phyloP scores from a whole-genome alignment of 2,113 vertebrate genomes.

The Pterocles burchelli region DNA sequence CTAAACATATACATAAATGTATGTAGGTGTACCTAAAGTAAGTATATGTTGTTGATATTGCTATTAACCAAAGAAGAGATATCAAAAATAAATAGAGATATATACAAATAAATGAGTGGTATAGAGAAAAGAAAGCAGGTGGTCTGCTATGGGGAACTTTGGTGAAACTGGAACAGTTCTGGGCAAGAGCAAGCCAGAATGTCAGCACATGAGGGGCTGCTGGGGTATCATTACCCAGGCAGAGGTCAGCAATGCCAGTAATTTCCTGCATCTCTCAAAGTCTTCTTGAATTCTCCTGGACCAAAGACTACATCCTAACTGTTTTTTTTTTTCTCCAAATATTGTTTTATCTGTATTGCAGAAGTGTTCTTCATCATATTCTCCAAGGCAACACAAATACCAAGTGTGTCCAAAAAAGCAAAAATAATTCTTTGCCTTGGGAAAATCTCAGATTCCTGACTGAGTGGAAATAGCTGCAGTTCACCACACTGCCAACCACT shows the following conservation, averaged over 20 bases:
- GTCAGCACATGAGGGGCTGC: not conserved
- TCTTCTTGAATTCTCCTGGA: not conserved
- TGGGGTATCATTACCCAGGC: fast-evolving
- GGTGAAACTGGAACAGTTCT: not conserved
- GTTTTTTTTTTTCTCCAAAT: not conserved
- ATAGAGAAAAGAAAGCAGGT: not conserved
- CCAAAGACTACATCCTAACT: not conserved
- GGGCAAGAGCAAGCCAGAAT: not conserved
- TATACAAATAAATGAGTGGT: not conserved
- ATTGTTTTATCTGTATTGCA: not conserved
- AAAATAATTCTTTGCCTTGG: not conserved
- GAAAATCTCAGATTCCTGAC: not conserved
- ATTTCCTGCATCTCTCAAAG: not conserved
- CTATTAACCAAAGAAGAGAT: not conserved
- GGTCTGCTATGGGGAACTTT: not conserved
- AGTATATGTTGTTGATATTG: fast-evolving
- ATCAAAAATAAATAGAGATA: not conserved
- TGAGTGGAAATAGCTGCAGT: not conserved
- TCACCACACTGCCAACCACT: not conserved
- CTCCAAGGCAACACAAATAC: not conserved
- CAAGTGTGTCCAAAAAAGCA: not conserved
- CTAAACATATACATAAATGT: too few relatives aligned
- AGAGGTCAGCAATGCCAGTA: not conserved
- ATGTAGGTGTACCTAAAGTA: not conserved
- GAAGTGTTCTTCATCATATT: not conserved